Base-by-base conservation (phyloP, 2,113 vertebrate genomes). In the Lepus americanus region DNA sequence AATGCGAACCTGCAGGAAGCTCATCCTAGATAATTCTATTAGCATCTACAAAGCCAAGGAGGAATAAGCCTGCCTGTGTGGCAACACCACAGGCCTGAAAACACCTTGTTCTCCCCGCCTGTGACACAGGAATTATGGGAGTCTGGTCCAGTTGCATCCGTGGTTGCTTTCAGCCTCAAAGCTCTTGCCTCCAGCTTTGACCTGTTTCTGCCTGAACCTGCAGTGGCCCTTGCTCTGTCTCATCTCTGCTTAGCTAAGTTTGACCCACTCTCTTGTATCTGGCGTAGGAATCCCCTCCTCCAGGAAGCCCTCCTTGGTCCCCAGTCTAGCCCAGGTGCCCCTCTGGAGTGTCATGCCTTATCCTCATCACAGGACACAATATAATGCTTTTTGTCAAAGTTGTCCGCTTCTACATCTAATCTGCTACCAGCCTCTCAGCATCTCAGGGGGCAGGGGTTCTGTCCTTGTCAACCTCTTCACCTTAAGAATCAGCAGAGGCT, bases 301-400 rank as follows among this genome's bases (percentile, higher is more conserved):
- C 73, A 81, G 86, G 73, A 92, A 92, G 55, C 31, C 73, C 85
- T 66, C 82, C 59, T 66, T 29, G 87, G 74, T 33, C 25, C 12
- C 10, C 51, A 73, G 73, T 10, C 13, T 69, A 20, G 59, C 4
- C 23, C 31, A 39, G 13, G 44, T 13, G 12, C 27, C 55, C n/a
- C 85, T 51, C 31, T 70, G 67, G 25, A 31, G 20, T 93, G 92
- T 5, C 29, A 36, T 17, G 77, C 27, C 9, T 70, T 87, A 39
- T 72, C 39, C 25, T 22, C 49, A 29, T 61, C 29, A 39, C 11
- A 51, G 69, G 27, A 83, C 72, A 63, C 14, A 10, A 3, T 8
- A 63, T 17, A 10, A 3, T 8, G 9, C 6, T 93, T 27, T 93
- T 66, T 79, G 49, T 72, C 36, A 63, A 16, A 67, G 72, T 22